These are phyloP conservation scores for Sciurus vulgaris DNA, from an alignment of 2,797 vertebrate species.

Conservation along the genomic window DNA sequence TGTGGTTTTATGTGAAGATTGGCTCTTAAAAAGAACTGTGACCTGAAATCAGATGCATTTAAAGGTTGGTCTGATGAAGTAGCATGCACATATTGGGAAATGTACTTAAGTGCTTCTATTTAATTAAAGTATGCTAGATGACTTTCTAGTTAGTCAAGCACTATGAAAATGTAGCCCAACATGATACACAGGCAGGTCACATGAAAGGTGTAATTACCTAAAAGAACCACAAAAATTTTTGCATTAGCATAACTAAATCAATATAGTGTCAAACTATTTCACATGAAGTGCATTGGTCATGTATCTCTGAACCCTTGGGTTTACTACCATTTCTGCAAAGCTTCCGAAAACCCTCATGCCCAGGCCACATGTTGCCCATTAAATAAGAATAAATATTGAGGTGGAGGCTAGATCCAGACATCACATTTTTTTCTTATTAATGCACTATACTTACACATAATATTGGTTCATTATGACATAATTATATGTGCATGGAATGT, in stretches of 20 bases:
- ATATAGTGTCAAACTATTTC: background rate
- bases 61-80: background rate
- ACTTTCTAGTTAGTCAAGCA: background rate
- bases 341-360: background rate
- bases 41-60: conserved; percentile 21
- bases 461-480: too few relatives aligned
- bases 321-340: background rate
- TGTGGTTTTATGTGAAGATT: background rate
- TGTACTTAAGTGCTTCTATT: background rate
- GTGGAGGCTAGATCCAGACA: background rate
- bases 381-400: background rate
- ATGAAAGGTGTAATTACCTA: background rate
- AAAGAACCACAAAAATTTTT: background rate
- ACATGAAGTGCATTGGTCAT: background rate
- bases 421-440: too few relatives aligned
- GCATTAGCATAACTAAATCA: conserved; percentile 38
- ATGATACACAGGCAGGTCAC: background rate
- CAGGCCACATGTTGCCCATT: background rate
- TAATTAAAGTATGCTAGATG: background rate
- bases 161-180: background rate
- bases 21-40: background rate
- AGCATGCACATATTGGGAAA: background rate
- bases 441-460: too few relatives aligned
- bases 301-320: background rate
- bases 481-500: too few relatives aligned